These are phyloP conservation scores for Cosmia pyralina DNA, from an alignment of 2,888 invertebrate species.

Conservation along the genomic window DNA sequence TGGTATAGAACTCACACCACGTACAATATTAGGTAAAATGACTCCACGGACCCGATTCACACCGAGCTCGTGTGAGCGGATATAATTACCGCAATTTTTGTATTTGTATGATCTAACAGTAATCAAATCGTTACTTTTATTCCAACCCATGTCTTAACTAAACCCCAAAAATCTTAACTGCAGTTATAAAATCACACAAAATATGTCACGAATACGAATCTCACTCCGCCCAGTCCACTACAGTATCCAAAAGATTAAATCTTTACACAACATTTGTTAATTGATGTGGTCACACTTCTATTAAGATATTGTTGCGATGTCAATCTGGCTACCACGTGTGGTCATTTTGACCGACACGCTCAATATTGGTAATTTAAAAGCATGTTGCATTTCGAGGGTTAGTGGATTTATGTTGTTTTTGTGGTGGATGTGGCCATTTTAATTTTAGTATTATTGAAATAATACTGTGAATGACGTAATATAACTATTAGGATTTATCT, in stretches of 20 bases:
- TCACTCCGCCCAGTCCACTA: slow-evolving; percentile 32
- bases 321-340: slow-evolving; percentile 80
- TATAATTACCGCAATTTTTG: not conserved
- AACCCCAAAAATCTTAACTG: not conserved
- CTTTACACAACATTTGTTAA: slow-evolving; percentile 73
- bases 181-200: slow-evolving; percentile 38
- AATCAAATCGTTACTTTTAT: too few species aligned
- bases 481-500: not conserved
- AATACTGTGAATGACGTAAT: not conserved
- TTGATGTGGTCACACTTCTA: slow-evolving; percentile 72
- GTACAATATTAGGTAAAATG: too few species aligned
- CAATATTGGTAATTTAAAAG: slow-evolving; percentile 71
- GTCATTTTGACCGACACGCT: slow-evolving; percentile 75
- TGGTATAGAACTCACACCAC: too few species aligned
- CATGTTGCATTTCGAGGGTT: slow-evolving; percentile 70
- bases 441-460: slow-evolving; percentile 24
- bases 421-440: slow-evolving; percentile 21
- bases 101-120: too few species aligned
- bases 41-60: too few species aligned
- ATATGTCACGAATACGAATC: slow-evolving; percentile 59
- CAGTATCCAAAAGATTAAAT: slow-evolving; percentile 68
- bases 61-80: too few species aligned
- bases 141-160: fast-evolving
- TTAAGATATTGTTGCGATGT: slow-evolving; percentile 72
- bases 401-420: slow-evolving; percentile 49